Percentiles rank a stretch among this genome's conserved stretches.
Evolutionary conservation across 2,888 invertebrate species (phyloP).

Genomic region (Fragum fragum): DNA sequence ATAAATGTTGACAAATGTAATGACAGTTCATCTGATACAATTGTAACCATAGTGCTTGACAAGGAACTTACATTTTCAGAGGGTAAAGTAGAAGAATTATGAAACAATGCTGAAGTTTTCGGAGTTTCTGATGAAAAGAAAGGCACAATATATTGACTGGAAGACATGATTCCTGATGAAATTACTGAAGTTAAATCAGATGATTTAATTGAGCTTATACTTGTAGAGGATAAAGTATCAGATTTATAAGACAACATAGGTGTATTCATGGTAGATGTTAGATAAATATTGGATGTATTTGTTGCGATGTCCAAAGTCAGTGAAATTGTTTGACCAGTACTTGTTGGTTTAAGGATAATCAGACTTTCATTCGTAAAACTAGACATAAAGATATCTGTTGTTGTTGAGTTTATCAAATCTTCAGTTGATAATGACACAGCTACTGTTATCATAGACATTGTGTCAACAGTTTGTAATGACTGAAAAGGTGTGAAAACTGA

Average conservation of each 20-base stretch:
- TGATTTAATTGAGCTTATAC: neutral
- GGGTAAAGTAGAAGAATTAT: neutral
- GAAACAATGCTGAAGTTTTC: neutral
- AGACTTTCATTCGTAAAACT: neutral
- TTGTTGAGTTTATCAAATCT: neutral
- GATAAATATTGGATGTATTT: neutral
- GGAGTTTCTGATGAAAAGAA: neutral
- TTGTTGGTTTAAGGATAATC: neutral
- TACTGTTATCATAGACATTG: neutral
- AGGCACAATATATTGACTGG: neutral
- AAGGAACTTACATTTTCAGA: neutral
- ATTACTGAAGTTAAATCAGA: neutral
- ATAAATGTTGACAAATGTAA: neutral
- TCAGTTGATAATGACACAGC: neutral
- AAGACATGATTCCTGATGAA: neutral
- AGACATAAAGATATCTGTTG: neutral
- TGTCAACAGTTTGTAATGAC: neutral
- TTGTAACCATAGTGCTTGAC: neutral
- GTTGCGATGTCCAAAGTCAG: neutral
- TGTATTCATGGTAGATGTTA: neutral
- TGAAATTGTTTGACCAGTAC: neutral
- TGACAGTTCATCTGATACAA: neutral
- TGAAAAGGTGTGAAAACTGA: neutral
- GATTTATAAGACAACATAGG: neutral
- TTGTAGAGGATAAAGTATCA: neutral